Base-by-base conservation (phyloP, 2,797 vertebrate genomes). In the Scleropages formosus region DNA sequence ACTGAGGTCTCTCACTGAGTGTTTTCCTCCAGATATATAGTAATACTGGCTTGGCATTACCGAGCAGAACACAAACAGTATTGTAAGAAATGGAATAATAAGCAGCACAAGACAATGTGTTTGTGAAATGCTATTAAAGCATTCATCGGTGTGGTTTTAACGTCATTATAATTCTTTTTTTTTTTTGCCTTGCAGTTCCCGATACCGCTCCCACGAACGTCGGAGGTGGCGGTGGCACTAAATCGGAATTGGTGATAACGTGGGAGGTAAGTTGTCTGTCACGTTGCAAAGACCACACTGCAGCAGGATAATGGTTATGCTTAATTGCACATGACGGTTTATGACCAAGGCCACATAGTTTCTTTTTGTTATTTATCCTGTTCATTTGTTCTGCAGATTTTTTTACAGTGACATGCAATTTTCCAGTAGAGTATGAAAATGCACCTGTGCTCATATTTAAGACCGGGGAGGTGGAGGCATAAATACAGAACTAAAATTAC, bases 231-330 rank as follows among this genome's bases (percentile, higher is more conserved):
- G 96, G 96, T 77, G 96, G 96, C 84, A 96, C 95, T 87, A 95
- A 95, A 82, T 96, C 96, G 76, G 96, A 98, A 90, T 93, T 98
- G 88, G 96, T 98, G 87, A 98, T 98, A 88, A 97, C 95, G 75
- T 98, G 96, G 96, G 96, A 98, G 90, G 96, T 98, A 95, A 97
- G 96, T 96, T 85, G 83, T 91, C 85, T 91, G 85, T 89, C 84
- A 85, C 76, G 78, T 88, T 88, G 87, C 87, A 90, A 39, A 39
- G 31, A 39, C 31, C 31, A 39, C 31, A 39, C 31, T 39, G 31
- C 31, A 39, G 31, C 66, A 31, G 18, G 20, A 16, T 27, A 27
- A 31, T 58, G 49, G 90, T 89, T 83, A 85, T 86, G 89, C 86
- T 91, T 91, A 93, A 93, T 92, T 91, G 91, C 87, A 85, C 87